phyloP scores from a whole-genome alignment of 2,888 invertebrate species.

The Craniophora ligustri region DNA sequence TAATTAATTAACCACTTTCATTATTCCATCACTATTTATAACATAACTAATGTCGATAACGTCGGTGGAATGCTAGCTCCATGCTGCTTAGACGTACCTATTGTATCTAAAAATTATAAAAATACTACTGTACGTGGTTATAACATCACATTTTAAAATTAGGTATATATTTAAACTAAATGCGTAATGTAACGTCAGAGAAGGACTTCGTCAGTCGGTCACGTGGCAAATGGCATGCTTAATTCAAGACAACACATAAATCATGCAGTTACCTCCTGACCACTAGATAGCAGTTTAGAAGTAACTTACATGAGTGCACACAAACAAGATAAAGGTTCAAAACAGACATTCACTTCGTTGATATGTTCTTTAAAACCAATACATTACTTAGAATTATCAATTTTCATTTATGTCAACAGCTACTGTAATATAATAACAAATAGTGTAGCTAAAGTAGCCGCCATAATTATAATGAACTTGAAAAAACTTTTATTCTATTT shows the following conservation, averaged over 20 bases:
- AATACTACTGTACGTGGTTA: too few relatives aligned
- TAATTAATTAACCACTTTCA: too few relatives aligned
- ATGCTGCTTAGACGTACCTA: too few relatives aligned
- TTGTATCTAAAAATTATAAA: not conserved
- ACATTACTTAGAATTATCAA: constrained; percentile 33
- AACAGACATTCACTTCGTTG: constrained; percentile 53
- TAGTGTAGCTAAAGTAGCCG: too few relatives aligned
- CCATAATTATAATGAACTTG: too few relatives aligned
- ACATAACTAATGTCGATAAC: too few relatives aligned
- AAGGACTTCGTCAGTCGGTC: constrained; percentile 39
- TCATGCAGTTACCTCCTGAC: constrained; percentile 56
- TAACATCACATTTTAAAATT: too few relatives aligned
- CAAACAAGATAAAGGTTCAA: constrained; percentile 76
- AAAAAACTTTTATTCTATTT: too few relatives aligned
- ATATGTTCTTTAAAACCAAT: constrained; percentile 56
- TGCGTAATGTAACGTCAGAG: constrained; percentile 25
- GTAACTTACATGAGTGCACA: constrained; percentile 60
- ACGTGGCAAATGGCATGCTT: constrained; percentile 58
- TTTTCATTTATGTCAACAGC: constrained; percentile 25
- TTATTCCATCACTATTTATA: too few relatives aligned
- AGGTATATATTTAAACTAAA: too few relatives aligned
- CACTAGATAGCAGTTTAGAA: constrained; percentile 59
- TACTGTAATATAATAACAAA: not conserved
- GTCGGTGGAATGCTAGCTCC: too few relatives aligned
- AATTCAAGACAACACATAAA: constrained; percentile 46